These are phyloP conservation scores for Spisula subtruncata DNA, from an alignment of 2,888 invertebrate species.

Conservation along the genomic window DNA sequence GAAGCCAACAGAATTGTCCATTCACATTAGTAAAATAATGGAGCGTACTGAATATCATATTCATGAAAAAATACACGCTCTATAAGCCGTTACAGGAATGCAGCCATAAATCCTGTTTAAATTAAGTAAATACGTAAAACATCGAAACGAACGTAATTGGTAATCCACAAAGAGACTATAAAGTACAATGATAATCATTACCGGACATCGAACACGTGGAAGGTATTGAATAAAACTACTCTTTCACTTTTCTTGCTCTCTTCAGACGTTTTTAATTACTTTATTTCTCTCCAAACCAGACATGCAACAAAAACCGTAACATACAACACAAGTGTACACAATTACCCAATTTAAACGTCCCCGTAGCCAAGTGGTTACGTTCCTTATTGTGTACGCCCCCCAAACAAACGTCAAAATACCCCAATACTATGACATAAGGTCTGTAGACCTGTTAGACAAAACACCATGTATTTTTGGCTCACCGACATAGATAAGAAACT, in stretches of 20 bases:
- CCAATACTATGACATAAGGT: too few species aligned
- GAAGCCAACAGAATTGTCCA: neutral
- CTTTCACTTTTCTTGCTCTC: neutral
- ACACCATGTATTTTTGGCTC: too few species aligned
- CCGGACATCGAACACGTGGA: neutral
- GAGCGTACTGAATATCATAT: neutral
- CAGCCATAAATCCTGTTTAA: neutral
- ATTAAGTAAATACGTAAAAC: conserved; percentile 12
- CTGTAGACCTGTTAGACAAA: too few species aligned
- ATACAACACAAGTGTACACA: too few species aligned
- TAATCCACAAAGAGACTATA: neutral
- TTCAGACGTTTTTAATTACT: neutral
- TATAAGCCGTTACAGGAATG: neutral
- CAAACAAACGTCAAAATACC: too few species aligned
- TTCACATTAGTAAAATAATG: neutral
- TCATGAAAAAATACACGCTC: neutral
- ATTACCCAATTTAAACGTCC: too few species aligned
- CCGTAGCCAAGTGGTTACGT: neutral
- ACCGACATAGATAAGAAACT: too few species aligned
- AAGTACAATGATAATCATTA: neutral
- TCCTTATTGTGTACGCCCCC: too few species aligned
- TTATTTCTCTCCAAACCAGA: neutral
- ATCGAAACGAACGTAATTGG: neutral
- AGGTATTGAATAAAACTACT: conserved; percentile 1
- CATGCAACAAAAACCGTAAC: neutral